Evolutionary conservation across 2,113 vertebrate species (phyloP), one percentile per base, ranked within the genome.

Genomic region (Pyrgilauda ruficollis): DNA sequence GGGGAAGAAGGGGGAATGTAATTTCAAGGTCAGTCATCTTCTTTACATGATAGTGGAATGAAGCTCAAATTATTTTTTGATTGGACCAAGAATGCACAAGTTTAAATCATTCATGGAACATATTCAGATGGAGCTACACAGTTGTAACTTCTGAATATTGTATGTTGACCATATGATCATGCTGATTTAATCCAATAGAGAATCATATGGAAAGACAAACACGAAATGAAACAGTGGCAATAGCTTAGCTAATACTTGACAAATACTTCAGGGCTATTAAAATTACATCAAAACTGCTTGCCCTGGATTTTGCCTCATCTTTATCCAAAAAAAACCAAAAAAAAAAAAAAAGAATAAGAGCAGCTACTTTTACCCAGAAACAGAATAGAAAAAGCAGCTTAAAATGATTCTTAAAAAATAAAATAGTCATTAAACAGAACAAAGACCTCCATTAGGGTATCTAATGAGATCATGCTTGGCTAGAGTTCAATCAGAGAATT

Each of bases 161-260:
- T 95, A 92, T 96, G 95, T 82, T 96, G 95, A 89, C 93, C 93
- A 95, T 94, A 96, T 96, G 94, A 93, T 91, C 89, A 46, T 83
- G 59, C 58, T 95, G 87, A 52, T 79, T 95, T 87, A 93, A 76
- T 91, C 67, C 94, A 85, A 64, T 11, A 68, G 56, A 30, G 61
- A 67, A 70, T 92, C 83, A 94, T 87, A 90, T 73, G 91, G 89
- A 93, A 94, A 96, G 78, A 79, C 81, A 95, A 95, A 95, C 91
- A 93, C 93, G 89, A 96, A 97, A 95, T 92, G 81, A 94, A 95
- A 97, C 93, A 89, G 94, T 96, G 94, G 93, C 93, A 94, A 91
- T 87, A 89, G 70, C 87, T 96, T 93, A 95, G 87, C 93, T 91
- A 95, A 94, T 92, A 89, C 89, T 95, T 72, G 70, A 94, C 74